A percentile compares a stretch with the other conserved stretches of the same genome.
Conservation (phyloP, 2,888 invertebrate species). For the Caenorhabditis sp. region DNA sequence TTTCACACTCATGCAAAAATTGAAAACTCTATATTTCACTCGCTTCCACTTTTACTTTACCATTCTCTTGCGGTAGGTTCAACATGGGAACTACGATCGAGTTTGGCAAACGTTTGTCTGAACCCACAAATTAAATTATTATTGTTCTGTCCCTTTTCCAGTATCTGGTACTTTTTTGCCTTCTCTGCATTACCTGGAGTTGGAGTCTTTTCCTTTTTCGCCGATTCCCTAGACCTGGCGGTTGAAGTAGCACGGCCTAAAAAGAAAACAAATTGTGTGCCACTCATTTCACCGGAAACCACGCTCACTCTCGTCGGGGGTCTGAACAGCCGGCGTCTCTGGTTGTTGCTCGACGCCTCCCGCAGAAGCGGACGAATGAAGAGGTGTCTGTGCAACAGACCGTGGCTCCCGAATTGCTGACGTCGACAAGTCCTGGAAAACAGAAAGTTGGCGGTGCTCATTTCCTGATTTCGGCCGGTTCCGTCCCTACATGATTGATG, state of each 20-base stretch:
- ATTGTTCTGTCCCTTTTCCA: background rate
- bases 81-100: slow-evolving; percentile 44
- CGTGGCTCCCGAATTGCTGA: slow-evolving; percentile 49
- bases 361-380: slow-evolving; percentile 20
- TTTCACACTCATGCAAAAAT: slow-evolving; percentile 43
- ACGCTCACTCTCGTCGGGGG: slow-evolving; percentile 54
- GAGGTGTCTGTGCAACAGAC: slow-evolving; percentile 49
- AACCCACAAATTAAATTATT: slow-evolving; percentile 13
- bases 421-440: slow-evolving; percentile 42
- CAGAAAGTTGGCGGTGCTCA: background rate
- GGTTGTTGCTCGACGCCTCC: slow-evolving; percentile 18
- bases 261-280: slow-evolving; percentile 24
- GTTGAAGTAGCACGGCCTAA: slow-evolving; percentile 43
- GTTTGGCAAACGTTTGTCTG: slow-evolving; percentile 26
- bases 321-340: slow-evolving; percentile 49
- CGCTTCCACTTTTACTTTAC: no score
- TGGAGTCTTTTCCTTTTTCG: slow-evolving; percentile 14
- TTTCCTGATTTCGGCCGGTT: background rate
- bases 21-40: slow-evolving; percentile 17
- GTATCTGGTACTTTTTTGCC: background rate
- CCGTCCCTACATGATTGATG: slow-evolving; percentile 26
- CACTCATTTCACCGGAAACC: slow-evolving; percentile 23
- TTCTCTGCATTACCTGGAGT: slow-evolving; percentile 28
- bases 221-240: slow-evolving; percentile 32
- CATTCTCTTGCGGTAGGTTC: slow-evolving; percentile 46